Conservation (phyloP, 2,797 vertebrate genomes). For the Poecilia picta region DNA sequence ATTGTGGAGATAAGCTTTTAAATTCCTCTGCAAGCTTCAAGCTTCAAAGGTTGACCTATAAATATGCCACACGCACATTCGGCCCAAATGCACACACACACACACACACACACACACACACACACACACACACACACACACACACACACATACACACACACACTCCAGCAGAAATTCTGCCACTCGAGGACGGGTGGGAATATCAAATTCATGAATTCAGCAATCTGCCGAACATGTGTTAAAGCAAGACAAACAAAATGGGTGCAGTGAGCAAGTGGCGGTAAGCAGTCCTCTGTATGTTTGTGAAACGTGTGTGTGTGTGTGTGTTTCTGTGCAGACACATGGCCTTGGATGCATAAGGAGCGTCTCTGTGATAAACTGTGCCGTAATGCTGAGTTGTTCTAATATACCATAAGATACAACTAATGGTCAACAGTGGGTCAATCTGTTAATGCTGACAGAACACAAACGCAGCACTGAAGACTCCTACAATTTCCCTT, state of each 20-base stretch:
- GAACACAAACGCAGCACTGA: constrained; percentile 31
- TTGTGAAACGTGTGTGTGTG: constrained; percentile 20
- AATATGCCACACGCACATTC: constrained; percentile 27
- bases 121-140: neutral
- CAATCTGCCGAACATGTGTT: constrained; percentile 58
- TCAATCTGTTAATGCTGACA: constrained; percentile 58
- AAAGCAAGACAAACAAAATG: constrained; percentile 52
- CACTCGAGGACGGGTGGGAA: constrained; percentile 43
- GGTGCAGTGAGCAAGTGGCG: constrained; percentile 38
- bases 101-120: neutral
- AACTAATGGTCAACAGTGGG: constrained; percentile 45
- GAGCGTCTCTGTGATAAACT: constrained; percentile 40
- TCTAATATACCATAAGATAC: constrained; percentile 55
- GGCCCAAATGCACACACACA: constrained; percentile 16
- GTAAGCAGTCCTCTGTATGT: constrained; percentile 52
- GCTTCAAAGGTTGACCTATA: constrained; percentile 51
- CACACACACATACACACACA: constrained; percentile 1
- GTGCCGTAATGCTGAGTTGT: constrained; percentile 52
- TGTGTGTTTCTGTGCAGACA: constrained; percentile 20
- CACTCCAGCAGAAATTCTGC: constrained; percentile 16
- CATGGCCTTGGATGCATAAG: constrained; percentile 16
- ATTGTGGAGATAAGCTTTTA: constrained; percentile 12
- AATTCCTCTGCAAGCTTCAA: constrained; percentile 50
- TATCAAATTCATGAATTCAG: constrained; percentile 59
- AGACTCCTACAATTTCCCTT: constrained; percentile 17